These are phyloP conservation scores for Antheraea yamamai DNA, from an alignment of 2,888 invertebrate species.

Conservation along the genomic window DNA sequence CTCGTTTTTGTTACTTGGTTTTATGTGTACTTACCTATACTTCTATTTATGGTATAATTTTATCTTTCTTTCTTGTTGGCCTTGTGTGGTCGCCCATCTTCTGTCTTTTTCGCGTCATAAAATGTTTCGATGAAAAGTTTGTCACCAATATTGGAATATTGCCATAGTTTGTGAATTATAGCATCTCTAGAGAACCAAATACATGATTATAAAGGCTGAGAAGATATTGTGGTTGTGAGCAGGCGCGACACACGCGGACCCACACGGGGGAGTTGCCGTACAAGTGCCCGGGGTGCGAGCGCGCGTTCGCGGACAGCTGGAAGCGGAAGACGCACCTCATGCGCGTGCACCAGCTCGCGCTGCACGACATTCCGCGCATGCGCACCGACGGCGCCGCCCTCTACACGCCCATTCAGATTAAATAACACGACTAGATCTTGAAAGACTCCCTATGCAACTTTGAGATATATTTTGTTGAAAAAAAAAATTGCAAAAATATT, in stretches of 20 bases:
- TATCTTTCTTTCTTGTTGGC: too few relatives aligned
- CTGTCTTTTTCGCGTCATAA: too few relatives aligned
- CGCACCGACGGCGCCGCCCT: slow-evolving; percentile 44
- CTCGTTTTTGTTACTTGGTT: too few relatives aligned
- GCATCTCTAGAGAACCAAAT: neutral
- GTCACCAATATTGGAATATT: neutral
- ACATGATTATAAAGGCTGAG: neutral
- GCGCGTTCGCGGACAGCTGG: slow-evolving; percentile 73
- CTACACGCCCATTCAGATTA: neutral
- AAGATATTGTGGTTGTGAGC: slow-evolving; percentile 1
- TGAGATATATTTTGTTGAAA: too few relatives aligned
- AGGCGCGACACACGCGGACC: slow-evolving; percentile 68
- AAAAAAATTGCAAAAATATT: too few relatives aligned
- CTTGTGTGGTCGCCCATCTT: too few relatives aligned
- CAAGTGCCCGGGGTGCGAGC: slow-evolving; percentile 63
- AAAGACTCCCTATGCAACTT: too few relatives aligned
- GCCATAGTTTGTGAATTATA: too few relatives aligned
- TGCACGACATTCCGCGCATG: slow-evolving; percentile 65
- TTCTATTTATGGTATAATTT: too few relatives aligned
- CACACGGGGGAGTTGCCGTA: slow-evolving; percentile 75
- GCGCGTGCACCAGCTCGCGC: slow-evolving; percentile 61
- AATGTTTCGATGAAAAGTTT: too few relatives aligned
- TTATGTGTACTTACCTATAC: too few relatives aligned
- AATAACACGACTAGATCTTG: slow-evolving; percentile 44
- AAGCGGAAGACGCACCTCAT: slow-evolving; percentile 75